Evolutionary conservation across 2,888 invertebrate species (phyloP).

Genomic region (Chrysolina haemoptera): DNA sequence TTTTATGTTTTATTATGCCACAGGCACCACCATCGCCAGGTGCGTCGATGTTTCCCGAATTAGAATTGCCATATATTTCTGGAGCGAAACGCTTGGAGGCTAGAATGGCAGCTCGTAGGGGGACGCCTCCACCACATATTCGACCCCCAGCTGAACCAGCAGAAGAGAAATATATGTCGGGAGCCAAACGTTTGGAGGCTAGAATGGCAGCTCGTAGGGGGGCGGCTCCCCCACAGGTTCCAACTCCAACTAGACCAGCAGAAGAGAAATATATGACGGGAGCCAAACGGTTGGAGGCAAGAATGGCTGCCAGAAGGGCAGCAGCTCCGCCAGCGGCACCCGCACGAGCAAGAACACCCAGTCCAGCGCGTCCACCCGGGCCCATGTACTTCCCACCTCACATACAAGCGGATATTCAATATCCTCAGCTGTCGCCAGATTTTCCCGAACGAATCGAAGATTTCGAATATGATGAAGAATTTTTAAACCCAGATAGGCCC

Average conservation of each 20-base stretch:
- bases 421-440: conserved; percentile 24
- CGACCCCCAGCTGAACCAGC: background rate
- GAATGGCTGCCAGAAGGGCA: too few species aligned
- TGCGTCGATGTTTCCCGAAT: too few species aligned
- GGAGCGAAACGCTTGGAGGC: background rate
- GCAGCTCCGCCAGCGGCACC: too few species aligned
- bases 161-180: background rate
- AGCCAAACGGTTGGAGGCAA: too few species aligned
- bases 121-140: background rate
- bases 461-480: conserved; percentile 29
- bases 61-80: background rate
- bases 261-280: too few species aligned
- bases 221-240: background rate
- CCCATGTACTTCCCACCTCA: conserved; percentile 41
- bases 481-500: conserved; percentile 27
- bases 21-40: too few species aligned
- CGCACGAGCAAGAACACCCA: too few species aligned
- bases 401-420: background rate
- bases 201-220: background rate
- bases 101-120: background rate
- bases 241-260: too few species aligned
- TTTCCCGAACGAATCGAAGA: conserved; percentile 15
- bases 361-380: background rate
- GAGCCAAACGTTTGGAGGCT: background rate
- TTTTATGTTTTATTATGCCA: too few species aligned